Conservation (phyloP, 2,113 vertebrate species). For the Platanista minor region DNA sequence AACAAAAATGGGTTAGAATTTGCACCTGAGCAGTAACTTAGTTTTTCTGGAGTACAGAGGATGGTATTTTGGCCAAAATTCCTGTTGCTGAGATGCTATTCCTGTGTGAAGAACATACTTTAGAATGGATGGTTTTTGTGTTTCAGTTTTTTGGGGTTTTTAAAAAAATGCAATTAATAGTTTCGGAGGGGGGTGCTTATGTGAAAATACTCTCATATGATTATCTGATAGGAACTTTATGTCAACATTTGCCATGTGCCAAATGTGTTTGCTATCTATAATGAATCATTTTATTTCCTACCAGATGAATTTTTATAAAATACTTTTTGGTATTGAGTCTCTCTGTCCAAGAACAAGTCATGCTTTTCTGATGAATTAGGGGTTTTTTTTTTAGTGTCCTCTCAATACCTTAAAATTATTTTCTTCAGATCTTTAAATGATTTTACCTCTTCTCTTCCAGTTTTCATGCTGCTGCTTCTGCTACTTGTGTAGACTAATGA, state of each 20-base stretch:
- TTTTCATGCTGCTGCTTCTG: conserved; percentile 2
- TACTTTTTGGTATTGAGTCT: not conserved
- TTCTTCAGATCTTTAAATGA: not conserved
- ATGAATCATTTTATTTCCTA: conserved; percentile 19
- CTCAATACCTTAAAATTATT: not conserved
- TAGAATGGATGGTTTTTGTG: not conserved
- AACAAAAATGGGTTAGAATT: not conserved
- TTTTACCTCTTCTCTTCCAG: not conserved
- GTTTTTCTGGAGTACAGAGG: not conserved
- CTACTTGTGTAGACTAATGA: not conserved
- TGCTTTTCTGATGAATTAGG: not conserved
- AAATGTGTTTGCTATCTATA: not conserved
- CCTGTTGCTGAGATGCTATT: not conserved
- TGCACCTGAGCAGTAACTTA: not conserved
- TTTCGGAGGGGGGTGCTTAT: not conserved
- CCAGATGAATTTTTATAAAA: not conserved
- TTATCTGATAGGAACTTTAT: not conserved
- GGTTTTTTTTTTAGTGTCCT: not conserved
- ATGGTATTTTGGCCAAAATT: conserved; percentile 2
- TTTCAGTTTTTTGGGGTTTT: not conserved
- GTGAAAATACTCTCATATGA: not conserved
- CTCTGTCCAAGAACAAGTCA: not conserved
- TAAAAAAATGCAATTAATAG: not conserved
- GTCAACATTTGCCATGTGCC: not conserved
- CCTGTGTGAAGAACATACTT: not conserved